phyloP scores from a whole-genome alignment of 2,113 vertebrate genomes.

The Typhlomys cinereus region DNA sequence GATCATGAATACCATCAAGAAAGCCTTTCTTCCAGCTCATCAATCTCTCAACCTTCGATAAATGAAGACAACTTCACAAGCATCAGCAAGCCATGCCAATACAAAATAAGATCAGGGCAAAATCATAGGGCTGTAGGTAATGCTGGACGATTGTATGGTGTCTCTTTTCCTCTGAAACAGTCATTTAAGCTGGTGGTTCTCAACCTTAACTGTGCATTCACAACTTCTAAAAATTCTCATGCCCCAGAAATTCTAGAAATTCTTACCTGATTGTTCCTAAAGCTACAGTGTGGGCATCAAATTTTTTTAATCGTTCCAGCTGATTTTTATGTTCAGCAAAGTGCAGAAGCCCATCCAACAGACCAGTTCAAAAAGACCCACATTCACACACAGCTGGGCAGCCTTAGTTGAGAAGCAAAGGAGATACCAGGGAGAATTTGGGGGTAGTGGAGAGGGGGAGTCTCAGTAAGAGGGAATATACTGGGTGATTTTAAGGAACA shows the following conservation, averaged over 20 bases:
- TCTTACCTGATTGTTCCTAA: slow-evolving; percentile 30
- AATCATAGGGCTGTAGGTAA: not conserved
- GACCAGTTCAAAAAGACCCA: not conserved
- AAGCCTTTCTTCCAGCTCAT: slow-evolving; percentile 65
- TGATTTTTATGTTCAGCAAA: slow-evolving; percentile 25
- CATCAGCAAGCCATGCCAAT: slow-evolving; percentile 16
- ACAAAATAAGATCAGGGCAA: not conserved
- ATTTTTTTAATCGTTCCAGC: slow-evolving; percentile 1
- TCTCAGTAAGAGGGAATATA: not conserved
- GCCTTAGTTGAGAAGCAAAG: not conserved
- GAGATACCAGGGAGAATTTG: not conserved
- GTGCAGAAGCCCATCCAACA: slow-evolving; percentile 3
- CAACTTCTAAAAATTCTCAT: slow-evolving; percentile 35
- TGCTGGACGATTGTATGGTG: not conserved
- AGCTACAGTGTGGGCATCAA: not conserved
- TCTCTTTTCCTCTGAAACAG: not conserved
- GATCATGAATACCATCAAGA: slow-evolving; percentile 53
- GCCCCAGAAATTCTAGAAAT: not conserved
- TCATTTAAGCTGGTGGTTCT: slow-evolving; percentile 37
- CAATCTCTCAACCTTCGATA: not conserved
- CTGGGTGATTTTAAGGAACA: not conserved
- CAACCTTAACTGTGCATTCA: not conserved
- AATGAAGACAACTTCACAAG: slow-evolving; percentile 44
- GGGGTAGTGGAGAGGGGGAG: no score
- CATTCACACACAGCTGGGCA: not conserved